Base-by-base conservation (phyloP, 2,888 invertebrate species). In the Phengaris arion region DNA sequence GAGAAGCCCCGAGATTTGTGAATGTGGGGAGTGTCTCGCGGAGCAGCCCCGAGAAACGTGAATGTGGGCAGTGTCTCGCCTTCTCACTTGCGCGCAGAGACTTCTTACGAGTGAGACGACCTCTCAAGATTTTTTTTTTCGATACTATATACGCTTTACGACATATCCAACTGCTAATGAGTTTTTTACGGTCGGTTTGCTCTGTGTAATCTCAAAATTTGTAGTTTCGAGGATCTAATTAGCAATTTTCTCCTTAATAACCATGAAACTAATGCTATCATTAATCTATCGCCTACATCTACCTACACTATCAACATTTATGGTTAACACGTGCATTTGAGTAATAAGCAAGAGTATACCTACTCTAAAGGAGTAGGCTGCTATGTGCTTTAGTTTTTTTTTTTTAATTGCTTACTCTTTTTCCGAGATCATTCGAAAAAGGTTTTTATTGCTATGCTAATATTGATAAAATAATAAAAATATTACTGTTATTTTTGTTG, bases 191-290 rank as follows among this genome's bases (percentile, higher is more conserved):
- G 5, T 55, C 55, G 5, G 55, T 55, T 5, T 35, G 12, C 52
- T 12, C 64, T 64, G 35, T 35, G 12, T 64, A 64, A 64, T 64
- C 64, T 64, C 35, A 35, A 64, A 57, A 64, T 64, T 0, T 22
- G 22, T 22, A 59, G 64, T 64, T 64, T 35, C 64, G 64, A 64
- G 9, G 64, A 64, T 64, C 64, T 35, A 35, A 64, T 64, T 64
- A 64, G 35, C 35, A 64, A 22, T 12, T 64, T 6, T 10, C 59
- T 4, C 10, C 35, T 35, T 64, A 22, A 59, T 10, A 10, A 4
- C 10, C 6, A 59, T 59, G 22, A 59, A 59, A 59, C 59, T 10
- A 59, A 64, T 64, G 64, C 22, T 35, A 55, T 55, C 55, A 35
- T 35, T 64, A 64, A 64, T 64, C 64, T 64, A 35, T 35, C 6